Conservation (phyloP, 2,113 vertebrate genomes). For the Oryzias woworae region DNA sequence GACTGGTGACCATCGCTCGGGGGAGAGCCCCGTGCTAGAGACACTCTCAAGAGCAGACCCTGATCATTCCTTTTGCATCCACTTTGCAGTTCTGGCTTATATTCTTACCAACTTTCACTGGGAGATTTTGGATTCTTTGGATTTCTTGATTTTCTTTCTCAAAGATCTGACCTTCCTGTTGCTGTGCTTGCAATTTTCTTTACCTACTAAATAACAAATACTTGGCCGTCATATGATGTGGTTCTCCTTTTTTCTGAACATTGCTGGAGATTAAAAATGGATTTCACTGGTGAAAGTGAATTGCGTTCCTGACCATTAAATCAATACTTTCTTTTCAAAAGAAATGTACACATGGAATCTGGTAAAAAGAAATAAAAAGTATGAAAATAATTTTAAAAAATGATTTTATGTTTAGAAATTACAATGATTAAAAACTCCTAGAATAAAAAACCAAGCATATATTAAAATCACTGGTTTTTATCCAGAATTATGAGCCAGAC, state of each 20-base stretch:
- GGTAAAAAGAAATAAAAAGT: too few species aligned
- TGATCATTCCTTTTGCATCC: conserved; percentile 27
- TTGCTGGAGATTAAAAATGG: conserved; percentile 6
- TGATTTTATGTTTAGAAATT: too few species aligned
- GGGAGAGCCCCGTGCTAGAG: too few species aligned
- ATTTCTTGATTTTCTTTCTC: conserved; percentile 16
- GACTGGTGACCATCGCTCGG: too few species aligned
- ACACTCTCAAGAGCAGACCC: conserved; percentile 2
- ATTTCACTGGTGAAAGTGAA: neutral
- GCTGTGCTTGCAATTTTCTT: conserved; percentile 43
- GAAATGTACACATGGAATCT: too few species aligned
- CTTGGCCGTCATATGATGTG: conserved; percentile 16
- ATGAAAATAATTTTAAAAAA: neutral
- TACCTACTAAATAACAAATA: conserved; percentile 34
- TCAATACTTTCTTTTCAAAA: neutral
- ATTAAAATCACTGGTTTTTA: too few species aligned
- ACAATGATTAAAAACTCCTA: too few species aligned
- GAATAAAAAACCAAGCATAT: too few species aligned
- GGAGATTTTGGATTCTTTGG: conserved; percentile 48
- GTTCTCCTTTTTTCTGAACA: conserved; percentile 21
- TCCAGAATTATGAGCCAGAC: too few species aligned
- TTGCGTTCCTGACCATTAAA: neutral
- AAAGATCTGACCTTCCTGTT: conserved; percentile 57
- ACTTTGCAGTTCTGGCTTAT: conserved; percentile 22
- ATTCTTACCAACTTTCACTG: conserved; percentile 46